Evolutionary conservation across 2,888 invertebrate genomes (phyloP), one percentile per base, ranked within the genome.

Genomic region (Ornithoptera priamus): DNA sequence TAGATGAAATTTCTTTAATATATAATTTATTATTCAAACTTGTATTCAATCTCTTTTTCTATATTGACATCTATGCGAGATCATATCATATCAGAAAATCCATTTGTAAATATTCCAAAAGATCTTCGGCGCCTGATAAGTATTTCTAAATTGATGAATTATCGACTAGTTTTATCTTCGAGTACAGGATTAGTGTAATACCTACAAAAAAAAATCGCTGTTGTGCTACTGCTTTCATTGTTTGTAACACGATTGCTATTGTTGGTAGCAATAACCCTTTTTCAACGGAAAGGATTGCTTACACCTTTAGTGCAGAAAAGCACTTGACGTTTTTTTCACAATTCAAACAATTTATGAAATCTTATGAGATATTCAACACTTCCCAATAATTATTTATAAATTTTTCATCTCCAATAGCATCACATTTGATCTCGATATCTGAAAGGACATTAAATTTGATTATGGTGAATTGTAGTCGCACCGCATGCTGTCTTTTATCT

Each of bases 181-280:
- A 77, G 72, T 78, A 76, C 75, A 74, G 82, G 84, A 87, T 86
- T 84, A 81, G 72, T 77, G 76, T 75, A 78, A 83, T 73, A 76
- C 78, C 78, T 76, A 75, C 73, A 78, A 76, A 65, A 80, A 83
- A 81, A 82, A 83, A 82, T 79, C 72, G 72, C 74, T 81, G 80
- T 85, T 85, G 83, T 75, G 82, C 89, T 86, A 83, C 90, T 83
- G 87, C 85, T 83, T 80, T 81, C 76, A 83, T 85, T 88, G 84
- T 86, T 86, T 85, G 84, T 87, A 85, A 87, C 77, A 76, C 80
- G 86, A 88, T 88, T 88, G 86, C 82, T 83, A 84, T 88, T 90
- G 87, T 87, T 75, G 78, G 74, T 76, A 75, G 71, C 73, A 73
- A 77, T 84, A 87, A 88, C 86, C 86, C 86, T 83, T 86, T 83